These are phyloP conservation scores for Cosmorhoe ocellata DNA, from an alignment of 2,888 invertebrate species.

Conservation along the genomic window DNA sequence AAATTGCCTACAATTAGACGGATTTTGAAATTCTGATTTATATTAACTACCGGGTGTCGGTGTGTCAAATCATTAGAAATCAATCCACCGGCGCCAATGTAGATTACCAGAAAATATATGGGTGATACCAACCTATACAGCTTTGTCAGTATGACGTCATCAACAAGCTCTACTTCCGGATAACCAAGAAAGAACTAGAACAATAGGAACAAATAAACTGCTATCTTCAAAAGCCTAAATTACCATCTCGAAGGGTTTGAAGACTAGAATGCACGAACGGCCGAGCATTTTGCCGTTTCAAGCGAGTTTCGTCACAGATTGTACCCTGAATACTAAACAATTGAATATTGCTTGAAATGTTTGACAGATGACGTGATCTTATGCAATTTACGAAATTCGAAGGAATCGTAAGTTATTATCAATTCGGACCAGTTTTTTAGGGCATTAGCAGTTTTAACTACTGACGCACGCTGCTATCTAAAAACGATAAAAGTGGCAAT, in stretches of 20 bases:
- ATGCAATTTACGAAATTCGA: constrained; percentile 17
- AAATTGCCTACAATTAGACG: constrained; percentile 33
- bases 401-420: background rate
- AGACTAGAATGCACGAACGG: constrained; percentile 14
- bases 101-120: no score
- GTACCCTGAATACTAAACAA: constrained; percentile 65
- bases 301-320: constrained; percentile 33
- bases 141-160: no score
- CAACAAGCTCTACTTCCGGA: no score
- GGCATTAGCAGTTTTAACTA: background rate
- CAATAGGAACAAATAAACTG: background rate
- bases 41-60: no score
- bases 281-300: constrained; percentile 17
- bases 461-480: no score
- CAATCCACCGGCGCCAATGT: no score
- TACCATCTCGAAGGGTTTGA: constrained; percentile 6
- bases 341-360: constrained; percentile 55
- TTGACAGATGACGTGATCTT: constrained; percentile 45
- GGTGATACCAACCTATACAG: no score
- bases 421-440: background rate
- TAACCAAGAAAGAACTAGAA: no score
- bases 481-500: no score
- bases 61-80: no score
- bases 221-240: background rate
- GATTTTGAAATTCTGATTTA: constrained; percentile 17